Percentiles rank a stretch among this genome's conserved stretches.
phyloP scores from a whole-genome alignment of 37 sponge, comb jelly and placozoan genomes.

The Tethya wilhelma region DNA sequence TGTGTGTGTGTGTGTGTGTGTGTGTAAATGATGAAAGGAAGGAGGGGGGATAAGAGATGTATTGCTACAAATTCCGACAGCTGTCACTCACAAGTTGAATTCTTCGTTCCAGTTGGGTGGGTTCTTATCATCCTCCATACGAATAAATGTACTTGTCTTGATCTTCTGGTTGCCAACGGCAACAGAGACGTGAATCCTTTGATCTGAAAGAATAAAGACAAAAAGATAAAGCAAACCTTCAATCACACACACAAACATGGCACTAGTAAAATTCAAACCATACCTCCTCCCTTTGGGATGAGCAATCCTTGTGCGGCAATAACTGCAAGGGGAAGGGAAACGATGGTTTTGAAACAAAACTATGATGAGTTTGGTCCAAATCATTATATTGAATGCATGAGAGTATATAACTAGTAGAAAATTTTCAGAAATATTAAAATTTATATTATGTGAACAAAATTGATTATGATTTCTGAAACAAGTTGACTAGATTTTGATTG shows the following conservation, averaged over 20 bases:
- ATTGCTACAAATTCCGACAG: too few relatives aligned
- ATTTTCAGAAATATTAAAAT: background rate
- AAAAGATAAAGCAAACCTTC: background rate
- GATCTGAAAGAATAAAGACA: background rate
- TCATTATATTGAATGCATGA: too few relatives aligned
- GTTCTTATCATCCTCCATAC: conserved; percentile 20
- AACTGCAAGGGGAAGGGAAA: background rate
- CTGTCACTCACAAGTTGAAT: conserved; percentile 77
- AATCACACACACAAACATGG: background rate
- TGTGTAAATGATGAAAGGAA: too few relatives aligned
- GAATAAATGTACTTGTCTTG: conserved; percentile 44
- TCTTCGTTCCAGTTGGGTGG: conserved; percentile 75
- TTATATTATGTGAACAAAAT: background rate
- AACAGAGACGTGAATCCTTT: conserved; percentile 72
- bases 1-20: too few relatives aligned
- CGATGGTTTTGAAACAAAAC: too few relatives aligned
- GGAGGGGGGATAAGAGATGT: too few relatives aligned
- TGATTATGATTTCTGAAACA: too few relatives aligned
- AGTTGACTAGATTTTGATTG: too few relatives aligned
- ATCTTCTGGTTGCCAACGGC: conserved; percentile 68
- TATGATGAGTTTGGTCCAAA: too few relatives aligned
- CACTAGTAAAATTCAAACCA: background rate
- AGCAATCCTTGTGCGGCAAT: conserved; percentile 48
- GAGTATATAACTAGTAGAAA: too few relatives aligned
- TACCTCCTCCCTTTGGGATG: background rate